Base-by-base conservation (phyloP, 2,888 invertebrate genomes). In the Caenorhabditis wallacei region DNA sequence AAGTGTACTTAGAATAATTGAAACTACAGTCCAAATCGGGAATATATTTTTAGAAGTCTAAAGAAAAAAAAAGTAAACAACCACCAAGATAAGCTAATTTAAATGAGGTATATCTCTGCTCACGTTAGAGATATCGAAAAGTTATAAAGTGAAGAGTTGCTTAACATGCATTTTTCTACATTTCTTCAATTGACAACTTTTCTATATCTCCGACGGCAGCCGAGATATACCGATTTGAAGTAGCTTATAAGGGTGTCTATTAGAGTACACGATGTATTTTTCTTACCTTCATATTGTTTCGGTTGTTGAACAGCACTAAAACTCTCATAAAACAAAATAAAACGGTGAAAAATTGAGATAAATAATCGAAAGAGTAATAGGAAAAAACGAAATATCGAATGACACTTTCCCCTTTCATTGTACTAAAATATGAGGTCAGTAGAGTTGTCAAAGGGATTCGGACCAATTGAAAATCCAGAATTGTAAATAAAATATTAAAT, bases 291-390 rank as follows among this genome's bases (percentile, higher is more conserved):
- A 64, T 46, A 20, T 30, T 22, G 8, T 30, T 26, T 30, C 48
- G 26, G 18, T 20, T 64, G 20, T 30, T 3, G 24, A 24, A 48
- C 11, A 63, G 22, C 43, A 64, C 30, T n/a, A 64, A 46, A 18
- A 64, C 63, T 48, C 63, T 26, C 8, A 46, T 20, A 20, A 64
- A 64, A 48, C 63, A 64, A 11, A 64, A 64, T 16, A 48, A 4
- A 8, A 64, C 63, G 1, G 63, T 64, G 18, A 30, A 48, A 16
- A 48, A 40, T 11, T 64, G 46, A 48, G 48, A 64, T 20, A 26
- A 26, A 64, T 64, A 64, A 1, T 48, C 48, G n/a, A 48, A 30
- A 26, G 24, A 40, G 13, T 64, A 64, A 18, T 20, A 64, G n/a
- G 18, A 10, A 48, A 30, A 24, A 1, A 64, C 30, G 3, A 48